These are phyloP conservation scores for Sternotherus odoratus DNA, from an alignment of 2,797 vertebrate species.

Conservation along the genomic window DNA sequence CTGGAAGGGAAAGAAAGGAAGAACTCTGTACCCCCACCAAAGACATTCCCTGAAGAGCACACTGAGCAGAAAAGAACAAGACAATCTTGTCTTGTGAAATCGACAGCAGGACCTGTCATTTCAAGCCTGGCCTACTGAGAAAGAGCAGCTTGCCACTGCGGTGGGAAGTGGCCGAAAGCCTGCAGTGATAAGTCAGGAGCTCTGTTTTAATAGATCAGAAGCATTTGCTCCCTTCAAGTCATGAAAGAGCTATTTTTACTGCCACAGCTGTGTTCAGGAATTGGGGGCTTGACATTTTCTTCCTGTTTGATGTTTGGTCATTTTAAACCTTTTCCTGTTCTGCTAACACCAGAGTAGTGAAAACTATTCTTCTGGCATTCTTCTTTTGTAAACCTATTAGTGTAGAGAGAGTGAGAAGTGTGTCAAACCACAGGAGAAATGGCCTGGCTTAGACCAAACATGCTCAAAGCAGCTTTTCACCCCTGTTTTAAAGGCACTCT, in stretches of 20 bases:
- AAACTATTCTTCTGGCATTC: not conserved
- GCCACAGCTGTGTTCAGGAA: constrained; percentile 62
- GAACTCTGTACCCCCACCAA: constrained; percentile 23
- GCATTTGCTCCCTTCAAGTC: rapidly evolving
- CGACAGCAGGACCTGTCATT: constrained; percentile 43
- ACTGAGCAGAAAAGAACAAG: constrained; percentile 60
- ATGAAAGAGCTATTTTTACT: constrained; percentile 71
- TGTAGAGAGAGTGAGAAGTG: not conserved
- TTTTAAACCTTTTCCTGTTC: constrained; percentile 4
- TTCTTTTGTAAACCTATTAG: not conserved
- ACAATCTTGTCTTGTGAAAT: constrained; percentile 52
- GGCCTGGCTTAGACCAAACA: not conserved
- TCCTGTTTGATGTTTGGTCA: constrained; percentile 49
- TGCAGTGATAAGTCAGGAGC: constrained; percentile 19
- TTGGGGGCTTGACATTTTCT: constrained; percentile 54
- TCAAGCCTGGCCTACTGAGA: constrained; percentile 37
- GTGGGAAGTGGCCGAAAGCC: constrained; percentile 54
- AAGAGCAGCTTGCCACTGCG: constrained; percentile 35
- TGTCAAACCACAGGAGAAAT: not conserved
- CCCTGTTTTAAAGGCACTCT: not conserved
- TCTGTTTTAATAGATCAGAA: constrained; percentile 65
- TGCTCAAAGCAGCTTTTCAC: not conserved
- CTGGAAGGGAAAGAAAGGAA: not conserved
- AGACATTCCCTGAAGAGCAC: constrained; percentile 41
- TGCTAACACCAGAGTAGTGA: not conserved